phyloP scores from a whole-genome alignment of 2,113 vertebrate genomes.

The Rhinoderma darwinii region DNA sequence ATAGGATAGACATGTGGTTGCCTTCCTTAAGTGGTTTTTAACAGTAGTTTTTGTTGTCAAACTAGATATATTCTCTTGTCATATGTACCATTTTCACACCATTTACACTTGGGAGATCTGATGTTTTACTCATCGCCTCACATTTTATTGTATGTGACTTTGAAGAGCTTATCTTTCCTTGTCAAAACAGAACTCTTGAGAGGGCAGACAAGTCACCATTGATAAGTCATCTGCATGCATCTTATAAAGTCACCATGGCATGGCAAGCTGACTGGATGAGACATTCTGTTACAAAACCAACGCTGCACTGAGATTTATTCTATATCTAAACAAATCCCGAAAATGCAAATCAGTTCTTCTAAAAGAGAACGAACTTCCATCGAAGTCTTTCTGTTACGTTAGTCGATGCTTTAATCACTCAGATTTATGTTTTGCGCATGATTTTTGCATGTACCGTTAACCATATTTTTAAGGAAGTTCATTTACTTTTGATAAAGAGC shows the following conservation, averaged over 20 bases:
- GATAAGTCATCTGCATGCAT: neutral
- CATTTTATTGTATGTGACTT: conserved; percentile 15
- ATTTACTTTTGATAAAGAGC: too few relatives aligned
- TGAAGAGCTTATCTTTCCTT: conserved; percentile 23
- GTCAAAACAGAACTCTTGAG: conserved; percentile 31
- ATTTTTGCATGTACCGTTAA: too few relatives aligned
- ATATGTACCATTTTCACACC: conserved; percentile 16
- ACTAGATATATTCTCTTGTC: conserved; percentile 1
- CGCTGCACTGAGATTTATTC: neutral
- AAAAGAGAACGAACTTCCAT: neutral
- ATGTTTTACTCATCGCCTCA: conserved; percentile 8
- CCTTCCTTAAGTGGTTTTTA: neutral
- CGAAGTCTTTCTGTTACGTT: neutral
- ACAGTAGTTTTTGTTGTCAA: neutral
- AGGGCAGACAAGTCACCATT: conserved; percentile 22
- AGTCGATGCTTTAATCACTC: neutral
- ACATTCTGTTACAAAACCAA: neutral
- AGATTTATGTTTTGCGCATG: too few relatives aligned
- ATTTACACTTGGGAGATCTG: conserved; percentile 28
- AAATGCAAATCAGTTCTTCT: neutral
- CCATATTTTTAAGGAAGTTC: too few relatives aligned
- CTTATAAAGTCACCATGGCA: neutral
- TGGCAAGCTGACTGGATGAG: neutral
- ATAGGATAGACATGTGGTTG: neutral
- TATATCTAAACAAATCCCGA: neutral